Percentiles rank a stretch among this genome's conserved stretches.
Conservation (phyloP, 2,888 invertebrate species). For the Nephrocerus scutellatus region DNA sequence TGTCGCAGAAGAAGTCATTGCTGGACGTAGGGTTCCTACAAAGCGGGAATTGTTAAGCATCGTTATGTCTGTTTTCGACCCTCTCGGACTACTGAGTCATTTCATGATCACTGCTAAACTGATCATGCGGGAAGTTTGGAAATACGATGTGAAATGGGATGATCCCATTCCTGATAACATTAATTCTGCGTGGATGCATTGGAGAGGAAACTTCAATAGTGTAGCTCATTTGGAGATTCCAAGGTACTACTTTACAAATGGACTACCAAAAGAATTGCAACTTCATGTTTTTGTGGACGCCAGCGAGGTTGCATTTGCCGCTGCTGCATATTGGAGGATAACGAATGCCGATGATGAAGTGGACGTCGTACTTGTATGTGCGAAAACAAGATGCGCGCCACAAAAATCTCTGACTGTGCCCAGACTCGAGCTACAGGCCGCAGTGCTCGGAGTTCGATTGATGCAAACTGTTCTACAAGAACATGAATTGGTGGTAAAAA, state of each 20-base stretch:
- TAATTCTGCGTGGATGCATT: too few relatives aligned
- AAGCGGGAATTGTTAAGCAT: too few relatives aligned
- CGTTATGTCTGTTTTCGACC: too few relatives aligned
- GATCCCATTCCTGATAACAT: too few relatives aligned
- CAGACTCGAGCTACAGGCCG: slow-evolving; percentile 14
- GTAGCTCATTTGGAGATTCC: slow-evolving; percentile 3
- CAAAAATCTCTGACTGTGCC: slow-evolving; percentile 10
- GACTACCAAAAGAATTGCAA: slow-evolving; percentile 2
- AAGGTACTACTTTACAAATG: slow-evolving; percentile 6
- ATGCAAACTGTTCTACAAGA: slow-evolving; percentile 3
- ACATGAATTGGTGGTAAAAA: slow-evolving; percentile 3
- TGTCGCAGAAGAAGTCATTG: too few relatives aligned
- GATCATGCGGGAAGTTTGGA: too few relatives aligned
- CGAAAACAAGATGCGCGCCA: slow-evolving; percentile 12
- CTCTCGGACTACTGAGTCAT: too few relatives aligned
- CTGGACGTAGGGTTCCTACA: too few relatives aligned
- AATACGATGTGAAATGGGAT: too few relatives aligned
- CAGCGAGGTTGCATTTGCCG: slow-evolving; percentile 16
- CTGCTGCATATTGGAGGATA: slow-evolving; percentile 14
- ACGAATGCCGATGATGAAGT: slow-evolving; percentile 5
- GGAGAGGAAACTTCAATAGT: too few relatives aligned
- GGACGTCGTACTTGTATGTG: slow-evolving; percentile 9
- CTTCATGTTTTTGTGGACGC: slow-evolving; percentile 13
- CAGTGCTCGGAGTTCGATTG: slow-evolving; percentile 12
- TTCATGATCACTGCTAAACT: too few relatives aligned